These are phyloP conservation scores for Apteryx mantelli DNA, from an alignment of 2,113 vertebrate genomes.

Conservation along the genomic window DNA sequence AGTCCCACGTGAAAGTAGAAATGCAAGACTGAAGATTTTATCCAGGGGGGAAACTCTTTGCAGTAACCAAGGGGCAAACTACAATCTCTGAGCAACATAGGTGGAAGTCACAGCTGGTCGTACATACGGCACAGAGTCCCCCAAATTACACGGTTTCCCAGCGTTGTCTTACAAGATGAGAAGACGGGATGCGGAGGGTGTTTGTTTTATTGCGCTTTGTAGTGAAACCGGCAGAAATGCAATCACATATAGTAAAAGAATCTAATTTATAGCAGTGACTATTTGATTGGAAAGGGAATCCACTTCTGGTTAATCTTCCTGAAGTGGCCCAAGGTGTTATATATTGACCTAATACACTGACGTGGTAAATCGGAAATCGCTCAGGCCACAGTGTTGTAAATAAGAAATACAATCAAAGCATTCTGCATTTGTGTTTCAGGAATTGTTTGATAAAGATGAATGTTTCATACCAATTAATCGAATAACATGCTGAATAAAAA, in stretches of 20 bases:
- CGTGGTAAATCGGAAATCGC: neutral
- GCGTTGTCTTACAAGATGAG: neutral
- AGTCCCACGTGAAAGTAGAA: neutral
- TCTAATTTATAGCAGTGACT: neutral
- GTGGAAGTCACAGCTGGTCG: neutral
- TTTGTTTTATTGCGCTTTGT: neutral
- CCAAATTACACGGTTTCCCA: neutral
- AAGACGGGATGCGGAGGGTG: too few relatives aligned
- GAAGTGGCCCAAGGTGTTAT: neutral
- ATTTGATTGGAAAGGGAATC: neutral
- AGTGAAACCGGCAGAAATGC: neutral
- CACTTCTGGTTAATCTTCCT: neutral
- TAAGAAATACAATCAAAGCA: neutral
- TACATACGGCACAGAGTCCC: neutral
- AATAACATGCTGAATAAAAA: neutral
- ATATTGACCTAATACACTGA: neutral
- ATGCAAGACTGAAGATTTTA: neutral
- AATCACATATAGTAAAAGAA: neutral
- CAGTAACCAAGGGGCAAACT: neutral
- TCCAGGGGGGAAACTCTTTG: neutral
- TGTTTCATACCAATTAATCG: neutral
- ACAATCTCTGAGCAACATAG: rapidly evolving
- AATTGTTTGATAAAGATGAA: neutral
- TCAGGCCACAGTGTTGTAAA: neutral
- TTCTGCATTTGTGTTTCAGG: neutral